Conservation (phyloP, 2,113 vertebrate species). For the Chrysochloris asiatica region DNA sequence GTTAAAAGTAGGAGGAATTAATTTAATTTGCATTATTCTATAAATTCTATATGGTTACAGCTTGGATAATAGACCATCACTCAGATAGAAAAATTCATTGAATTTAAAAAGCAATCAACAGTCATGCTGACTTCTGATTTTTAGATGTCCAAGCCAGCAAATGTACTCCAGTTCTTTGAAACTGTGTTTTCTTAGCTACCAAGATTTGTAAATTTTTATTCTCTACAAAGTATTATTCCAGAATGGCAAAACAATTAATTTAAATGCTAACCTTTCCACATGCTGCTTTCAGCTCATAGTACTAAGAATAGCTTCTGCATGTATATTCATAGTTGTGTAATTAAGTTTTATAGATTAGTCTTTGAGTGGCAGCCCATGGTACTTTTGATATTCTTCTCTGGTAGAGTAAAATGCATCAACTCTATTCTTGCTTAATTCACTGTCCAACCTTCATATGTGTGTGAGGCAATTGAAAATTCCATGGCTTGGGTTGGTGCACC, state of each 20-base stretch:
- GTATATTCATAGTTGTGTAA: neutral
- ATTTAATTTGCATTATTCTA: slow-evolving; percentile 3
- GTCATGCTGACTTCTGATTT: neutral
- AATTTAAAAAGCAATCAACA: slow-evolving; percentile 40
- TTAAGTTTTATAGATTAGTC: neutral
- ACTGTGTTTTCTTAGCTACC: neutral
- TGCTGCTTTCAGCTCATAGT: neutral
- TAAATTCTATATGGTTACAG: neutral
- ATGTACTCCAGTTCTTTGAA: neutral
- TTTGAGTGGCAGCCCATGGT: neutral
- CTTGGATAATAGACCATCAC: neutral
- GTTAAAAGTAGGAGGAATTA: neutral
- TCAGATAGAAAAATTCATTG: neutral
- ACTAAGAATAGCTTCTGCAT: neutral
- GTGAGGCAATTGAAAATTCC: no score
- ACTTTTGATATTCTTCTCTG: no score
- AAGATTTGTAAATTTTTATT: neutral
- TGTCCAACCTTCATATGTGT: no score
- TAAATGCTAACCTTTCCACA: neutral
- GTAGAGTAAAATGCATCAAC: no score
- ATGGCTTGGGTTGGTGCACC: no score
- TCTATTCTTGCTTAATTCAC: no score
- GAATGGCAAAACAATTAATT: slow-evolving; percentile 2
- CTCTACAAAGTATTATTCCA: slow-evolving; percentile 26
- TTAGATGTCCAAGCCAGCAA: slow-evolving; percentile 2